phyloP scores from a whole-genome alignment of 1,140 invertebrate genomes.

The Coptotermes formosanus region DNA sequence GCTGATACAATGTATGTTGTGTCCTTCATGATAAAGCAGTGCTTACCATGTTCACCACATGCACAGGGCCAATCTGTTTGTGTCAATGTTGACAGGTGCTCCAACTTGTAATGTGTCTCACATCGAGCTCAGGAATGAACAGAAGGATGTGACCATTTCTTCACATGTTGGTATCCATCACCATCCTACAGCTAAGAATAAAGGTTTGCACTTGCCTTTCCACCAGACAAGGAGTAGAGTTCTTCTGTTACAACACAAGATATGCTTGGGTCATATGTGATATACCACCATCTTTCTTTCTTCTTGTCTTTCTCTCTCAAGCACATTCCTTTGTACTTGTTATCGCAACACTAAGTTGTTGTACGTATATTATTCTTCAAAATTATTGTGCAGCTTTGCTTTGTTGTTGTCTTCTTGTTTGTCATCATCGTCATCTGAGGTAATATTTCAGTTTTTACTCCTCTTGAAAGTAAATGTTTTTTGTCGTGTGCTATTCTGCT shows the following conservation, averaged over 20 bases:
- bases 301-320: not conserved
- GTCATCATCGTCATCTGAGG: too few relatives aligned
- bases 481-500: too few relatives aligned
- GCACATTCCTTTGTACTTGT: not conserved
- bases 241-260: not conserved
- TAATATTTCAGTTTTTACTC: too few relatives aligned
- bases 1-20: too few relatives aligned
- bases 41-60: not conserved
- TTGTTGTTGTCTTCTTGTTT: too few relatives aligned
- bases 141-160: conserved; percentile 6
- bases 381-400: not conserved
- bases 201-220: conserved; percentile 6
- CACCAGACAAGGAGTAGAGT: not conserved
- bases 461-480: too few relatives aligned
- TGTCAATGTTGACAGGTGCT: conserved; percentile 15
- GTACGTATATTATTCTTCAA: not conserved
- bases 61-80: not conserved
- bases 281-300: not conserved
- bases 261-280: not conserved
- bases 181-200: not conserved
- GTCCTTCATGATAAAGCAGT: too few relatives aligned
- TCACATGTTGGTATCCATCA: not conserved
- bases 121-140: not conserved
- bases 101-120: conserved; percentile 16
- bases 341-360: not conserved